These are phyloP conservation scores for Syrrhaptes paradoxus DNA, from an alignment of 2,113 vertebrate genomes.

Conservation along the genomic window DNA sequence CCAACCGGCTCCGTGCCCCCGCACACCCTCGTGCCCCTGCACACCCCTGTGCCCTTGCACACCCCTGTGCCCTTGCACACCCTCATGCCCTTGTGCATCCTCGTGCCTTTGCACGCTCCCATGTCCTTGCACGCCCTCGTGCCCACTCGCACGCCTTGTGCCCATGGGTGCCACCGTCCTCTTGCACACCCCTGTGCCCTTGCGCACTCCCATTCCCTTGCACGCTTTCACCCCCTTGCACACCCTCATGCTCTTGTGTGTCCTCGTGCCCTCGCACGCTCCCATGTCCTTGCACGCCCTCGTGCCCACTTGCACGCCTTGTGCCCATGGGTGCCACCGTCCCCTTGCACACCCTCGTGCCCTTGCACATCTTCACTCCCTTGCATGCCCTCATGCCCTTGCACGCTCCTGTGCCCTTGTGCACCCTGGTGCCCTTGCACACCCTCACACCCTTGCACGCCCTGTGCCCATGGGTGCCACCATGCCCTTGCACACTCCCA, in stretches of 20 bases:
- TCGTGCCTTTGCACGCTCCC: background rate
- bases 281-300: background rate
- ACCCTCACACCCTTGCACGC: too few species aligned
- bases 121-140: too few species aligned
- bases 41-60: background rate
- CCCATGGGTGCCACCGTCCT: rapidly evolving
- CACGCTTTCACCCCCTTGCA: background rate
- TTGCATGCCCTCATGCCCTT: background rate
- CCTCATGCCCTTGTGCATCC: background rate
- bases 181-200: background rate
- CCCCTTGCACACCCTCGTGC: background rate
- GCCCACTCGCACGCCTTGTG: rapidly evolving
- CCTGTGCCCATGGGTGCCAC: too few species aligned
- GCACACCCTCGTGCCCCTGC: background rate
- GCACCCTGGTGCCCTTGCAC: rapidly evolving
- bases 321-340: rapidly evolving
- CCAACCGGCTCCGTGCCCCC: background rate
- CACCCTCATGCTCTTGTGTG: too few species aligned
- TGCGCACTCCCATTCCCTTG: background rate
- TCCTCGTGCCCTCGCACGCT: too few species aligned
- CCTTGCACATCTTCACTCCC: too few species aligned
- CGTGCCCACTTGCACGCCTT: too few species aligned
- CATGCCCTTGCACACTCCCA: too few species aligned
- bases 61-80: background rate
- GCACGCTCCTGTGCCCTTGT: background rate